phyloP scores from a whole-genome alignment of 2,113 vertebrate genomes.

The Elachura formosa region DNA sequence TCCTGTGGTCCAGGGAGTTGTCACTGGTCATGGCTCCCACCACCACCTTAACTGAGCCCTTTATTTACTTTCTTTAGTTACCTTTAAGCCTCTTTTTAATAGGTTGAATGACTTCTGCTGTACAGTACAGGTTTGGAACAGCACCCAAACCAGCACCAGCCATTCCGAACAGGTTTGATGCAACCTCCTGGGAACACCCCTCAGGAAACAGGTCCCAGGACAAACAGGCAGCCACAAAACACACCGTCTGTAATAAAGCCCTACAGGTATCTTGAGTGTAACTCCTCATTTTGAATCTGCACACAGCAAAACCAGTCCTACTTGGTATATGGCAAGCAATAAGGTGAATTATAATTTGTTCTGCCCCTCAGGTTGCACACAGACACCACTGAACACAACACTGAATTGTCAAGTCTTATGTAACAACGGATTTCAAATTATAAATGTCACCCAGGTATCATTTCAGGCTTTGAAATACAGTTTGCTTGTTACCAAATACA shows the following conservation, averaged over 20 bases:
- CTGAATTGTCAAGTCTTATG: not conserved
- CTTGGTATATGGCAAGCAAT: not conserved
- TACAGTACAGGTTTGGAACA: accelerated
- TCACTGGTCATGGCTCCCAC: not conserved
- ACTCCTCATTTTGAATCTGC: not conserved
- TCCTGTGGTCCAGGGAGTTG: not conserved
- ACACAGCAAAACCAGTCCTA: not conserved
- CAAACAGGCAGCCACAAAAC: not conserved
- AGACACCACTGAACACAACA: not conserved
- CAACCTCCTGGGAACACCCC: not conserved
- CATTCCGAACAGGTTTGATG: not conserved
- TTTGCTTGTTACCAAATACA: not conserved
- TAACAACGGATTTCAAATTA: not conserved
- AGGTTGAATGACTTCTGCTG: not conserved
- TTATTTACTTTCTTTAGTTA: not conserved
- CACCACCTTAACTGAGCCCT: accelerated
- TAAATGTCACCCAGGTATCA: not conserved
- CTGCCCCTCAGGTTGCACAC: not conserved
- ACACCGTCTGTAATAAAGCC: not conserved
- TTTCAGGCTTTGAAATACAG: not conserved
- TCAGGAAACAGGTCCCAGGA: not conserved
- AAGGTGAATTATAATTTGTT: not conserved
- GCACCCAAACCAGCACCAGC: not conserved
- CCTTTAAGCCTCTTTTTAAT: not conserved
- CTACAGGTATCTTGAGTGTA: not conserved